These are phyloP conservation scores for Zoanthus sansibaricus DNA, from an alignment of 92 coral and sea anemone genomes.

Conservation along the genomic window DNA sequence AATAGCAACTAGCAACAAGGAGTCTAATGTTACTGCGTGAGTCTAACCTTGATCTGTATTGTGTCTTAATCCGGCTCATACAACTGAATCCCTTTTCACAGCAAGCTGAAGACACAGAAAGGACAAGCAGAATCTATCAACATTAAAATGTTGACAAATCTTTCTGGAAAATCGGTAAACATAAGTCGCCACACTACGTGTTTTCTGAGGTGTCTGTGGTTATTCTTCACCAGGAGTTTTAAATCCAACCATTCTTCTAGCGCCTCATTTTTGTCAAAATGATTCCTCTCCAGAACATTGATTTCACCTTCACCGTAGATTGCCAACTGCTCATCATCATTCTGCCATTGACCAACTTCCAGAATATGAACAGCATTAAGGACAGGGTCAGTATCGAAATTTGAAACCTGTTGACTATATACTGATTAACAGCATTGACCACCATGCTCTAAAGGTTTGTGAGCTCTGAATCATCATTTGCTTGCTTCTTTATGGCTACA, in stretches of 20 bases:
- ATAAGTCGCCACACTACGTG: constrained; percentile 47
- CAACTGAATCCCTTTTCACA: constrained; percentile 58
- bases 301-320: constrained; percentile 11
- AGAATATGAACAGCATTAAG: constrained; percentile 1
- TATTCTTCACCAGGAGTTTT: constrained; percentile 36
- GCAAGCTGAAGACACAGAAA: constrained; percentile 29
- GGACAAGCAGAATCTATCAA: constrained; percentile 52
- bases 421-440: constrained; percentile 13
- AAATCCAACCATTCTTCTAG: constrained; percentile 37
- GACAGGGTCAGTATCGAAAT: constrained; percentile 7
- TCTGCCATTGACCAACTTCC: constrained; percentile 3
- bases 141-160: constrained; percentile 41
- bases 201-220: constrained; percentile 38
- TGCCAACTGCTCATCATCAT: neutral
- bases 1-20: constrained; percentile 49
- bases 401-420: constrained; percentile 10
- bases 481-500: constrained; percentile 35
- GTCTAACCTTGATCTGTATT: constrained; percentile 54
- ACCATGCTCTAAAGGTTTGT: constrained; percentile 52
- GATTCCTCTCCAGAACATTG: constrained; percentile 9
- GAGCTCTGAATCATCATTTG: constrained; percentile 45
- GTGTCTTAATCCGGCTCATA: constrained; percentile 51
- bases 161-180: constrained; percentile 49
- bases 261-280: neutral
- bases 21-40: constrained; percentile 37